phyloP scores from a whole-genome alignment of 2,113 vertebrate species.

The Heterotis niloticus region DNA sequence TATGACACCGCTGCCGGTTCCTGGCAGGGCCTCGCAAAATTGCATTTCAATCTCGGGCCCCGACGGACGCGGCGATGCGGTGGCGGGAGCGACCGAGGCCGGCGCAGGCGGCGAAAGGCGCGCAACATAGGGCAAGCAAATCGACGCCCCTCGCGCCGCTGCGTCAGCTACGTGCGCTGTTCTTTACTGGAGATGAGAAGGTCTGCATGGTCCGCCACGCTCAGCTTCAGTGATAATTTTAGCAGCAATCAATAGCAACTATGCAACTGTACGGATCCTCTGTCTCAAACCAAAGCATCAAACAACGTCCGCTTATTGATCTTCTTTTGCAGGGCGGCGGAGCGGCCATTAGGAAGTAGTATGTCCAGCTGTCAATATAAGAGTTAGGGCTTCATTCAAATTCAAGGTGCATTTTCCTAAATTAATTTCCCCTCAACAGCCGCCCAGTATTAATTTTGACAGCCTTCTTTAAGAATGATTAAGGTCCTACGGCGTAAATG shows the following conservation, averaged over 20 bases:
- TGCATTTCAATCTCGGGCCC: constrained; percentile 9
- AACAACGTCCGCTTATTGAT: no score
- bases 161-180: no score
- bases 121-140: neutral
- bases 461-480: constrained; percentile 36
- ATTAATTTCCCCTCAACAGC: constrained; percentile 49
- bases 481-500: constrained; percentile 60
- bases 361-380: constrained; percentile 11
- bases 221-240: no score
- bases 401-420: constrained; percentile 17
- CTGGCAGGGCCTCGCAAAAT: constrained; percentile 19
- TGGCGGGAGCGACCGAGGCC: neutral
- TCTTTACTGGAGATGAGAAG: no score
- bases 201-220: no score
- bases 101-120: neutral
- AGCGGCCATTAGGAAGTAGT: neutral
- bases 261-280: no score
- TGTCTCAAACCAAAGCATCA: no score
- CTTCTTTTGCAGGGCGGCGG: no score
- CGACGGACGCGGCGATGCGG: constrained; percentile 9
- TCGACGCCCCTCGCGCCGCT: no score
- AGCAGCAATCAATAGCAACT: no score
- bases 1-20: constrained; percentile 4
- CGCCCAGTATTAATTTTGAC: constrained; percentile 54
- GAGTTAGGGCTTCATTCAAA: constrained; percentile 11